Conservation (phyloP, 2,113 vertebrate genomes). For the Odocoileus virginianus region DNA sequence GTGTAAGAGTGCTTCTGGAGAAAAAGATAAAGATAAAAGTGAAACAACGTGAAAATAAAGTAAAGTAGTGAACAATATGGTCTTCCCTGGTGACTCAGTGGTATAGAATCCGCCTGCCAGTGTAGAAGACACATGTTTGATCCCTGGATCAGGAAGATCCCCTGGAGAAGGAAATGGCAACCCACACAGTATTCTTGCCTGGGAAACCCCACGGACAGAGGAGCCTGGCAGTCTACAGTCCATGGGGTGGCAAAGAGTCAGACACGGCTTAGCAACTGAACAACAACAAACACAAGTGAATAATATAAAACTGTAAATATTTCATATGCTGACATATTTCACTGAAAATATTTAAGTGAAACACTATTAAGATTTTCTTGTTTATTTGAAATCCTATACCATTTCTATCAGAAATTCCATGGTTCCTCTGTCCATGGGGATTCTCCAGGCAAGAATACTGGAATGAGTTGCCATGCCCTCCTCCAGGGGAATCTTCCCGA, state of each 20-base stretch:
- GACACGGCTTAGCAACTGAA: neutral
- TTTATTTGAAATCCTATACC: neutral
- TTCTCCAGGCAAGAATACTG: neutral
- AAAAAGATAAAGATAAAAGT: neutral
- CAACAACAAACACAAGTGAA: neutral
- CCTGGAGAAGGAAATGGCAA: neutral
- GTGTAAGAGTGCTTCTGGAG: neutral
- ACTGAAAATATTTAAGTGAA: slow-evolving; percentile 3
- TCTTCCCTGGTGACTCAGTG: neutral
- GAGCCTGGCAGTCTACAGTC: neutral
- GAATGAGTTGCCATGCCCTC: neutral
- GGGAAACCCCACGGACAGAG: neutral
- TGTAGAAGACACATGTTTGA: neutral
- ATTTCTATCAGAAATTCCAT: slow-evolving; percentile 8
- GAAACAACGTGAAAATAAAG: neutral
- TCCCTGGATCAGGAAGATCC: neutral
- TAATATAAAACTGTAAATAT: neutral
- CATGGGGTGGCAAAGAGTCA: neutral
- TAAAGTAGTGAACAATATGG: neutral
- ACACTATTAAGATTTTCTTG: neutral
- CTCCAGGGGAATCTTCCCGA: neutral
- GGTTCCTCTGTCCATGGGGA: neutral
- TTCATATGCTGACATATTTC: neutral
- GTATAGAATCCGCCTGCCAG: neutral
- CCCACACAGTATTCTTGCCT: neutral